phyloP scores from a whole-genome alignment of 2,888 invertebrate species.

The Notodonta ziczac region DNA sequence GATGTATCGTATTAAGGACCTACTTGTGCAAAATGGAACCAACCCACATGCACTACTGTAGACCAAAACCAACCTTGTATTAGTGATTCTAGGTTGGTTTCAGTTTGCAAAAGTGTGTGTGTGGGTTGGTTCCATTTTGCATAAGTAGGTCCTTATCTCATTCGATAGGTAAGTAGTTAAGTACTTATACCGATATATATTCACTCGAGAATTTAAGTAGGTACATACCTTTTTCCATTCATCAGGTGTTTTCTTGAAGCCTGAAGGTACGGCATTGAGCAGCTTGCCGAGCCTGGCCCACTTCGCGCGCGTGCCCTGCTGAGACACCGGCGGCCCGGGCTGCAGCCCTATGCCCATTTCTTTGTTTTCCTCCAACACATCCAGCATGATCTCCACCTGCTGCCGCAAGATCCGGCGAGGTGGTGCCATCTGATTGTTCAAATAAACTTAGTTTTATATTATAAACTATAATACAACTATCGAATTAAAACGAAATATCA shows the following conservation, averaged over 20 bases:
- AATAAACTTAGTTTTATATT: neutral
- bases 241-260: conserved; percentile 66
- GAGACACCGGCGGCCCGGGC: conserved; percentile 57
- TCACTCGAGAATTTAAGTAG: no score
- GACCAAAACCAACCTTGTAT: no score
- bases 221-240: conserved; percentile 72
- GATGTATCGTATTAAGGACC: no score
- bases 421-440: conserved; percentile 66
- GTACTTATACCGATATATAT: neutral
- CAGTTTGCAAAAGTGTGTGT: no score
- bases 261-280: conserved; percentile 64
- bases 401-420: conserved; percentile 66
- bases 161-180: no score
- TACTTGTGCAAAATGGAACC: no score
- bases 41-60: no score
- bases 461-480: no score
- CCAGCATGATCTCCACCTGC: conserved; percentile 68
- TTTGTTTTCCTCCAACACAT: conserved; percentile 67
- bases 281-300: conserved; percentile 68
- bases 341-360: conserved; percentile 65
- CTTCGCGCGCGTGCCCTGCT: conserved; percentile 62
- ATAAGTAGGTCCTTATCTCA: no score
- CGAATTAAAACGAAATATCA: no score
- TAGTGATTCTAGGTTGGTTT: no score
- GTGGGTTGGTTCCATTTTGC: no score